Base-by-base conservation (phyloP, 2,888 invertebrate species). In the Trissolcus brochymenae region DNA sequence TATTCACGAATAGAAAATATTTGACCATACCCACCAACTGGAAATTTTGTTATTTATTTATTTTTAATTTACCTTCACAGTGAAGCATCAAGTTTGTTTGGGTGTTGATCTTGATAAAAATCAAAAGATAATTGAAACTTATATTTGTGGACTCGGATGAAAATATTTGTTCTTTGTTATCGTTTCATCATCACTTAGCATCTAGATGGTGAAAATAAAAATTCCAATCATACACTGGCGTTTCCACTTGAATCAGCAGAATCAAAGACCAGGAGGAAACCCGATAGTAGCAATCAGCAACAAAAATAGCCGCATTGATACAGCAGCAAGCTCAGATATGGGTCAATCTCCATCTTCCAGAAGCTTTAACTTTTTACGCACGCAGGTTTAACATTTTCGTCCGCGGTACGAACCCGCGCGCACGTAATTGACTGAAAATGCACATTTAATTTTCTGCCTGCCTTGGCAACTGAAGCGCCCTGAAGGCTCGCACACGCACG, bases 371-470 rank as follows among this genome's bases (percentile, higher is more conserved):
- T 67, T 41, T 67, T 56, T 64, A 35, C 67, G 43, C 60, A 49
- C 61, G 60, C 66, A 56, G 49, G 56, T 50, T n/a, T 60, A 65
- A 53, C 64, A 35, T 71, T 71, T 64, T 59, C 53, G 71, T 64
- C 46, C 43, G 4, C 50, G 59, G 61, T 25, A 43, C 61, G 51
- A 56, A 35, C 43, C 41, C 60, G 50, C 56, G 35, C 11, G 43
- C n/a, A n/a, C 55, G 62, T 67, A 74, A 74, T 74, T 74, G 74
- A 62, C 74, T 53, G 74, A 74, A 67, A 67, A 46, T 62, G 67
- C 67, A 66, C 73, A 67, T 67, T 74, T 67, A 61, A 74, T 67
- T 74, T 61, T 61, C 73, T 35, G 66, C 55, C 56, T 61, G 66
- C 56, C 55, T 61, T 56, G 7, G 50, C 66, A 21, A 41, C 35